phyloP scores from a whole-genome alignment of 2,797 vertebrate genomes.

The Hydrolagus colliei region DNA sequence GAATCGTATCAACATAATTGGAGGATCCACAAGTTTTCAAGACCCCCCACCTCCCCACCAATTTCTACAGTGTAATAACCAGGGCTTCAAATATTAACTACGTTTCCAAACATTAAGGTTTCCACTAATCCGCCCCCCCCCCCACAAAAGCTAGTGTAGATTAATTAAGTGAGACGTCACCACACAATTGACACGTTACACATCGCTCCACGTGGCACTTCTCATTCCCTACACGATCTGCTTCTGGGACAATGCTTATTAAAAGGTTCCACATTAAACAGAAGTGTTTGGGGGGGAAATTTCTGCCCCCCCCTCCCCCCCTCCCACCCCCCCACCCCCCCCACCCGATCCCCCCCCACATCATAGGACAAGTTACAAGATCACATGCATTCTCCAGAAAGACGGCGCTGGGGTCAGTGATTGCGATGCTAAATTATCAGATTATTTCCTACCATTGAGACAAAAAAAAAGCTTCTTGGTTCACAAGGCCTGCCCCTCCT shows the following conservation, averaged over 20 bases:
- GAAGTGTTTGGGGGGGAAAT: slow-evolving; percentile 15
- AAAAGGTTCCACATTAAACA: slow-evolving; percentile 20
- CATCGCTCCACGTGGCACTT: too few relatives aligned
- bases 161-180: background rate
- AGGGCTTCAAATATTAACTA: background rate
- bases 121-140: background rate
- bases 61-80: background rate
- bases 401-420: slow-evolving; percentile 4
- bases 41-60: background rate
- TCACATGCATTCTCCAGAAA: slow-evolving; percentile 23
- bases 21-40: background rate
- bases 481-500: slow-evolving; percentile 25
- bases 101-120: background rate
- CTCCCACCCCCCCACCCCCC: too few relatives aligned
- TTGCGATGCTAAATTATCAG: slow-evolving; percentile 5
- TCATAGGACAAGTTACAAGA: slow-evolving; percentile 22
- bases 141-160: background rate
- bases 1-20: background rate
- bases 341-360: slow-evolving; percentile 17
- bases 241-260: slow-evolving; percentile 13
- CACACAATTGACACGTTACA: background rate
- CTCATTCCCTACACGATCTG: background rate
- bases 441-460: background rate
- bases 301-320: too few relatives aligned
- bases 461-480: background rate